Evolutionary conservation across 2,888 invertebrate genomes (phyloP).

Genomic region (Trachelus tabidus): DNA sequence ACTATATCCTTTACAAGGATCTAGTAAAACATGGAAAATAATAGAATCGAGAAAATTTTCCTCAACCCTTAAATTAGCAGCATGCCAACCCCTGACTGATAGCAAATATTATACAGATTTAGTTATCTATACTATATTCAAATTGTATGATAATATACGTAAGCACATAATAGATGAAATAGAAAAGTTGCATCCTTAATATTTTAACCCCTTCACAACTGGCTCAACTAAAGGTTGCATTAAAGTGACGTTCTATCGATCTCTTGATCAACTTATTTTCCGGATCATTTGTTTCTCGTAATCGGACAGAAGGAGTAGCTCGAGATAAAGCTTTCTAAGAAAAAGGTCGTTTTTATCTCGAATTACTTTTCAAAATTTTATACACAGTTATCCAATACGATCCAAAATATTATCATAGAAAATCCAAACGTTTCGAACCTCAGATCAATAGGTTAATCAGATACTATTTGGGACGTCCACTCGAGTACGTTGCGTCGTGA

Average conservation of each 20-base stretch:
- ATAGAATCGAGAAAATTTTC: not conserved
- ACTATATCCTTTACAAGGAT: not conserved
- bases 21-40: not conserved
- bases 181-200: not conserved
- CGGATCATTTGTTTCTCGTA: not conserved
- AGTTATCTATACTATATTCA: not conserved
- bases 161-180: not conserved
- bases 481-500: slow-evolving; percentile 12
- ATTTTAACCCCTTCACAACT: not conserved
- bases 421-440: not conserved
- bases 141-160: not conserved
- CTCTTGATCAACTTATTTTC: not conserved
- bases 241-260: not conserved
- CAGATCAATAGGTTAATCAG: not conserved
- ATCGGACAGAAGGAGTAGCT: not conserved
- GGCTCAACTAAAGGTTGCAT: not conserved
- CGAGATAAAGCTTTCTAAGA: too few species aligned
- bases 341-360: too few species aligned
- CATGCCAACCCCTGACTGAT: not conserved
- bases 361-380: too few species aligned
- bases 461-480: not conserved
- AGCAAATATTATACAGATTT: not conserved
- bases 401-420: too few species aligned
- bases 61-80: not conserved
- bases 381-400: too few species aligned